Evolutionary conservation across 2,888 invertebrate species (phyloP), one percentile per base, ranked within the genome.

Genomic region (Timandra comae): DNA sequence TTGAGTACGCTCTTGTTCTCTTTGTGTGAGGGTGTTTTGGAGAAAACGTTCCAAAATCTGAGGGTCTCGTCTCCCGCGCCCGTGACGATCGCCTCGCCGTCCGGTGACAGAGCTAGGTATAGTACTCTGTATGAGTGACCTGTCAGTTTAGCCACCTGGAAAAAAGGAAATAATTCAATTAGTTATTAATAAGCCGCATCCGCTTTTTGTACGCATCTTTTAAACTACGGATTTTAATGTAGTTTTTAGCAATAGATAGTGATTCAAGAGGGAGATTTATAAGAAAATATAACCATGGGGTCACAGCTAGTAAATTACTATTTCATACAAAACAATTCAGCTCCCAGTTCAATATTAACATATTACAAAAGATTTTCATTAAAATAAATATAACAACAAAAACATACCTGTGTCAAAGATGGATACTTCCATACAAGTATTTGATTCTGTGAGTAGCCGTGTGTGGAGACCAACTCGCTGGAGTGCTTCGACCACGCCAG

Each of bases 401-500:
- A 3, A 39, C 50, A 43, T 44, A 97, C 95, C 84, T 97, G 98
- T 11, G 96, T 96, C 44, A 99, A 86, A 40, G 96, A 96, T 0
- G 99, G 99, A 77, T 99, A 99, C 68, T 99, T 98, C 99, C 99
- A 99, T 2, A 99, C 97, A 21, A 99, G 87, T 48, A 99, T 98
- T 85, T 99, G 99, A 79, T 99, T 98, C 81, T 98, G 98, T 10
- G 98, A 98, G 76, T 99, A 99, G 7, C 99, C 99, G 74, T 99
- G 99, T 0, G 98, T 99, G 56, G 97, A 97, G 38, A 98, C 99
- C 72, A 99, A 81, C 84, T 99, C 99, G 42, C 97, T 97, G 39
- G 97, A 96, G 84, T 99, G 98, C 64, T 98, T 98, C 12, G 98
- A 98, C 99, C 99, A 99, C 23, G 98, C 98, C 53, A 99, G 86